Percentiles rank a stretch among this genome's conserved stretches.
These are phyloP conservation scores for Phoebastria nigripes DNA, from an alignment of 2,797 vertebrate genomes.

Conservation along the genomic window DNA sequence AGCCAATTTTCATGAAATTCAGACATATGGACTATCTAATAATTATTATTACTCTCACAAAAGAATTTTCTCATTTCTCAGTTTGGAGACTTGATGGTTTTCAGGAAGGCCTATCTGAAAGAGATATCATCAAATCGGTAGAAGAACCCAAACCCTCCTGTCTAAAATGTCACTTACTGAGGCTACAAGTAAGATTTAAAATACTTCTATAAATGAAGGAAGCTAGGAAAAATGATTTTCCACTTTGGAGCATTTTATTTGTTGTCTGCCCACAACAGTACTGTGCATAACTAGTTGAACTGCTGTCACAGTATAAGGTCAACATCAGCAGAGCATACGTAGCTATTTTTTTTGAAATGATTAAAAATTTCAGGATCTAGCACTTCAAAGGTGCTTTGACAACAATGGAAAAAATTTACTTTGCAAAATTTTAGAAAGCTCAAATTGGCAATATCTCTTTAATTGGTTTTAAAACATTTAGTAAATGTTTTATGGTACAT, in stretches of 20 bases:
- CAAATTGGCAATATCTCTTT: neutral
- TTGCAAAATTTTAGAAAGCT: neutral
- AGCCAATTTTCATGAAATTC: neutral
- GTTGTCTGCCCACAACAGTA: neutral
- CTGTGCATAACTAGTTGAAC: neutral
- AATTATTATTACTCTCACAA: neutral
- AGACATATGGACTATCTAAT: neutral
- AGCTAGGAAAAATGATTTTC: neutral
- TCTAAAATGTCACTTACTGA: neutral
- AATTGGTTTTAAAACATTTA: slow-evolving; percentile 9
- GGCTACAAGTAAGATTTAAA: neutral
- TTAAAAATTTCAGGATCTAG: neutral
- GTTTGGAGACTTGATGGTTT: neutral
- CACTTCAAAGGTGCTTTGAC: neutral
- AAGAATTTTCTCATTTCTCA: neutral
- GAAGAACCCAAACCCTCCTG: neutral
- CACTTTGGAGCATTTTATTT: neutral
- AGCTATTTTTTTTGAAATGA: neutral
- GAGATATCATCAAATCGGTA: neutral
- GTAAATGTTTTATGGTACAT: neutral
- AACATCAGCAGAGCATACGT: neutral
- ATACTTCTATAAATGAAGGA: neutral
- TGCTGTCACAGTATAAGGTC: neutral
- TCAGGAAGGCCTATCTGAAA: neutral
- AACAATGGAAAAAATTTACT: neutral